Evolutionary conservation across 2,113 vertebrate genomes (phyloP).

Genomic region (Hippocampus barbouri): DNA sequence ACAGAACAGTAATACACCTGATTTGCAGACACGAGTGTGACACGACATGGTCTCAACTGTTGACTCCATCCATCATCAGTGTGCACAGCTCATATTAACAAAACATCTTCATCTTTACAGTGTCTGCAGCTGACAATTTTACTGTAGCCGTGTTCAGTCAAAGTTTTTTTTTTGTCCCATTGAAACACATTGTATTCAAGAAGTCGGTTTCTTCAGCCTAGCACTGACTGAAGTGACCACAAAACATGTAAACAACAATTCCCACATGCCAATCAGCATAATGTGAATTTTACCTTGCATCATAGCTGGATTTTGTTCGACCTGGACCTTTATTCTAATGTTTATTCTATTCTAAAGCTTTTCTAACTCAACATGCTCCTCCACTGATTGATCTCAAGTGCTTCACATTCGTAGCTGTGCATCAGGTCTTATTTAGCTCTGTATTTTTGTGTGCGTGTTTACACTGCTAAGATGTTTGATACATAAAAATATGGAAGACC

Average conservation of each 20-base stretch:
- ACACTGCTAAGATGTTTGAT: constrained; percentile 7
- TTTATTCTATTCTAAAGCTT: not conserved
- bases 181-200: not conserved
- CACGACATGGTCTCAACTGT: not conserved
- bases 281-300: not conserved
- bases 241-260: not conserved
- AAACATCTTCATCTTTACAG: not conserved
- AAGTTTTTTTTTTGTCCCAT: too few relatives aligned
- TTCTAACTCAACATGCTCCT: not conserved
- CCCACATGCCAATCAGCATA: not conserved
- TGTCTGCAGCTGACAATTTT: not conserved
- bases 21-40: not conserved
- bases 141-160: not conserved
- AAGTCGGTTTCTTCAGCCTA: not conserved
- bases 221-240: not conserved
- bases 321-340: not conserved
- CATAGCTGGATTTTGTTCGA: not conserved
- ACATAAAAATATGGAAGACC: constrained; percentile 11
- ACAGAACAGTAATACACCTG: constrained; percentile 16
- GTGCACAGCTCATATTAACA: too few relatives aligned
- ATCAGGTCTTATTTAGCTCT: not conserved
- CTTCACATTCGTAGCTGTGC: not conserved
- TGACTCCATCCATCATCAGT: not conserved
- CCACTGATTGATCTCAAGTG: not conserved
- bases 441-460: constrained; percentile 8